Percentiles rank a stretch among this genome's conserved stretches.
Evolutionary conservation across 2,797 vertebrate species (phyloP).

Genomic region (Gallinago solitaria): DNA sequence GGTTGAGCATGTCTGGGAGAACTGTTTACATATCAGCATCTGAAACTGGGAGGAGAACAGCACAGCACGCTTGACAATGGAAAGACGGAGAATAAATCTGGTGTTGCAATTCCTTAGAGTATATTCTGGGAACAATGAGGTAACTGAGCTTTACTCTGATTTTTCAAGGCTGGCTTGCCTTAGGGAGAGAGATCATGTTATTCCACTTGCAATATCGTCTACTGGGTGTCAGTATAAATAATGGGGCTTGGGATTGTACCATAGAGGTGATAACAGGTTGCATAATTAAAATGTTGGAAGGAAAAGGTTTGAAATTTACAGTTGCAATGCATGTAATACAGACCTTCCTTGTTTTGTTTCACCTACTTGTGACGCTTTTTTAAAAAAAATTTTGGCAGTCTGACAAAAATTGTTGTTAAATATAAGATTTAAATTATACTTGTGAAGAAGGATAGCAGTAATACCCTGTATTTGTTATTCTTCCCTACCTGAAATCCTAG

Average conservation of each 20-base stretch:
- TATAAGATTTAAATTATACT: background rate
- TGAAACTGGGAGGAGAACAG: background rate
- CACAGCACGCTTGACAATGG: background rate
- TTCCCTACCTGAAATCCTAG: background rate
- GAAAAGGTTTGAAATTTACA: background rate
- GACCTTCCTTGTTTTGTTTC: background rate
- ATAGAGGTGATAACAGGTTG: background rate
- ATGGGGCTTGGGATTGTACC: background rate
- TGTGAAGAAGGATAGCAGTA: conserved; percentile 2
- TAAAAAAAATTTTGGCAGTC: background rate
- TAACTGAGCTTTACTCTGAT: background rate
- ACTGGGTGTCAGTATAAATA: background rate
- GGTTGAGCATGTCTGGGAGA: background rate
- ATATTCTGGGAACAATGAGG: conserved; percentile 19
- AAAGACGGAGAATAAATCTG: background rate
- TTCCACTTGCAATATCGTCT: background rate
- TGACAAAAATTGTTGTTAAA: conserved; percentile 39
- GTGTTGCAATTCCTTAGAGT: background rate
- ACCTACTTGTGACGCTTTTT: background rate
- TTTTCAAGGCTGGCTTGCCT: background rate
- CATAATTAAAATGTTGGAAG: background rate
- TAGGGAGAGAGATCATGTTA: background rate
- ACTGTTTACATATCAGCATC: conserved; percentile 25
- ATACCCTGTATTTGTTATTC: background rate
- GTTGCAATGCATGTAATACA: background rate